These are phyloP conservation scores for Dicycla oo DNA, from an alignment of 2,888 invertebrate genomes.

Conservation along the genomic window DNA sequence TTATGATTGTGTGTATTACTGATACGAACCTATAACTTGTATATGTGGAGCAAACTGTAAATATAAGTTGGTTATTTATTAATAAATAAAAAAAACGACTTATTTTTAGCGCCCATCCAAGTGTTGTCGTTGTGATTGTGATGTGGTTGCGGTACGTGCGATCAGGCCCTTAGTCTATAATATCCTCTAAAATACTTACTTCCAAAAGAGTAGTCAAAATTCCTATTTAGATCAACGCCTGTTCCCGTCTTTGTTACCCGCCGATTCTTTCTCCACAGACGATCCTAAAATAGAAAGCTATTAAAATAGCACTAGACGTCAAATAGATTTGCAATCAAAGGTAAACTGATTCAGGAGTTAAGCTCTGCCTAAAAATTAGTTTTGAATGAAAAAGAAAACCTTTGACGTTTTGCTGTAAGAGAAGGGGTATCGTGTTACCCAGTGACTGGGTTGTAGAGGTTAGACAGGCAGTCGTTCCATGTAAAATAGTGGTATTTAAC, in stretches of 20 bases:
- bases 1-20: too few species aligned
- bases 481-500: background rate
- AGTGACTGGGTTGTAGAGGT: background rate
- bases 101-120: too few species aligned
- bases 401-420: background rate
- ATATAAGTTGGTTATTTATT: too few species aligned
- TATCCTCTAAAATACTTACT: slow-evolving; percentile 73
- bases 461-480: background rate
- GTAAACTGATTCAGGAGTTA: background rate
- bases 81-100: too few species aligned
- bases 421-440: background rate
- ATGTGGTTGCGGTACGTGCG: background rate
- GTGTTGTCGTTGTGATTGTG: background rate
- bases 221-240: slow-evolving; percentile 92
- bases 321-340: background rate
- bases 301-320: background rate
- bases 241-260: slow-evolving; percentile 72
- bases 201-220: slow-evolving; percentile 91
- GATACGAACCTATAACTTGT: too few species aligned
- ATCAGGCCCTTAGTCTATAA: background rate
- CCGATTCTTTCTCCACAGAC: slow-evolving; percentile 92
- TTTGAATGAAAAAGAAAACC: background rate
- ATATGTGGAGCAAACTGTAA: too few species aligned
- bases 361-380: background rate
- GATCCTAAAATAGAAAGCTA: slow-evolving; percentile 80